A percentile compares a stretch with the other conserved stretches of the same genome.
Conservation (phyloP, 2,113 vertebrate genomes). For the Pomatostomus ruficeps region DNA sequence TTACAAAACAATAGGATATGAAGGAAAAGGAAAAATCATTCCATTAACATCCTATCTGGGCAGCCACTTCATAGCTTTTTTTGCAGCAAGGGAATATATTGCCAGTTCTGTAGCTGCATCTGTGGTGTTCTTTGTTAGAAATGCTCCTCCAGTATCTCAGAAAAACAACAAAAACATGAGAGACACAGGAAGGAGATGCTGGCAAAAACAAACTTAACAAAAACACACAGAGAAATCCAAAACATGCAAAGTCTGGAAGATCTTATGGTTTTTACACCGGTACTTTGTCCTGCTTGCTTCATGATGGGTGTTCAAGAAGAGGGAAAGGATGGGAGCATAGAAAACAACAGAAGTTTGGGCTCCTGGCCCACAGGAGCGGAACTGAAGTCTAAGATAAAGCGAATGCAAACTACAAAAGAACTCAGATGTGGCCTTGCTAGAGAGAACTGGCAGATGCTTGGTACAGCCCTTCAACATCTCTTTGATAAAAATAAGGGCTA, state of each 20-base stretch:
- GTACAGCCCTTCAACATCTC: neutral
- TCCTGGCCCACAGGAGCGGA: neutral
- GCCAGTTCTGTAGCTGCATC: neutral
- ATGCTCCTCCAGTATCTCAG: neutral
- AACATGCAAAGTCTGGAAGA: neutral
- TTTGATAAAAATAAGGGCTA: neutral
- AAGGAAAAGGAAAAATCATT: neutral
- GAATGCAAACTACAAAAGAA: neutral
- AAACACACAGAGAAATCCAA: neutral
- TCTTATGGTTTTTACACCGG: neutral
- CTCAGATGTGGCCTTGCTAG: neutral
- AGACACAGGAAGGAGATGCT: neutral
- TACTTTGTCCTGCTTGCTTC: neutral
- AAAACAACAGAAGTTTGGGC: neutral
- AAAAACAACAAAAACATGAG: neutral
- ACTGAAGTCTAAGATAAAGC: neutral
- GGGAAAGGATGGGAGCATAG: neutral
- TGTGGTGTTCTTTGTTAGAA: neutral
- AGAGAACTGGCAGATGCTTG: neutral
- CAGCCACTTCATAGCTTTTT: neutral
- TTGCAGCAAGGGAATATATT: neutral
- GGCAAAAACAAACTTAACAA: constrained; percentile 6
- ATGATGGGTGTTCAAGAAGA: neutral
- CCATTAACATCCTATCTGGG: neutral
- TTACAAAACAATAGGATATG: neutral